Evolutionary conservation across 1,140 invertebrate species (phyloP), one percentile per base, ranked within the genome.

Genomic region (Drosophila rhopaloa): DNA sequence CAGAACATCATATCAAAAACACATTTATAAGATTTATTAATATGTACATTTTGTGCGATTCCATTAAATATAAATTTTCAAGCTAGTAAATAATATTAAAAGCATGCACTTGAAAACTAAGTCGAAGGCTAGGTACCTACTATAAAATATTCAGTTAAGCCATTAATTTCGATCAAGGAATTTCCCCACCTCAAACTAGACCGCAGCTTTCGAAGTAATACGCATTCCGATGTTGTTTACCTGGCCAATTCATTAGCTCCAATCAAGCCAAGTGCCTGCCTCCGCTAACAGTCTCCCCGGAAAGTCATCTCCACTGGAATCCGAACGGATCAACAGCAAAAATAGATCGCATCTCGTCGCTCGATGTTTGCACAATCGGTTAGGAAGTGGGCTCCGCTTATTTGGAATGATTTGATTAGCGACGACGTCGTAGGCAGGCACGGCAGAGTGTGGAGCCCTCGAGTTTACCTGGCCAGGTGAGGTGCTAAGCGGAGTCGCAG

Each of bases 381-480:
- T 86, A 86, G 79, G 65, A 79, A 61, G 32, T 6, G 16, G 60
- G 43, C n/a, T 62, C 32, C 32, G 62, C 16, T 54, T 88, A 75
- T 86, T 79, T 76, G 65, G 53, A 66, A 60, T 71, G 60, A 81
- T 86, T 88, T 86, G 66, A 86, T 86, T 86, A 86, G 83, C 82
- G 79, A 89, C 84, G 83, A 88, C 47, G 66, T 88, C 83, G 83
- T 89, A 74, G 80, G 51, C 60, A 40, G 66, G 83, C 48, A 88
- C 84, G 66, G 79, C 40, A 32, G 29, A 38, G 35, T 53, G 51
- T 53, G 51, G 5, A 77, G 62, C 55, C 79, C 41, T 54, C 32
- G 41, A 48, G 55, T 66, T 79, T 50, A 76, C 68, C 70, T 88
- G 79, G 16, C 54, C 13, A 59, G 51, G 51, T 57, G 29, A 88